phyloP scores from a whole-genome alignment of 2,797 vertebrate genomes.

The Melanotaenia parkinsoni region DNA sequence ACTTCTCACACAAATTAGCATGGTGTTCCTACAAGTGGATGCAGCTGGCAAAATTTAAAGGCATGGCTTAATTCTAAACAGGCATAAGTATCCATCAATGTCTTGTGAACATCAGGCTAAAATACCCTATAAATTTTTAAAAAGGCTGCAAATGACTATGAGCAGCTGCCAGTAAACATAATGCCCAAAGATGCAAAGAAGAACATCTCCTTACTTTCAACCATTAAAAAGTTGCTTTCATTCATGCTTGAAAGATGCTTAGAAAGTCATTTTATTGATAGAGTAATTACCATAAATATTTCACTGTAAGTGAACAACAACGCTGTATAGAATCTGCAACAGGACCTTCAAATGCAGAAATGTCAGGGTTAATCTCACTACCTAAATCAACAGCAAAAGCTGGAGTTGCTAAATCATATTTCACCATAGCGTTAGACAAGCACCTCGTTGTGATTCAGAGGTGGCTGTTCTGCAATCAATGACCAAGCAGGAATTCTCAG shows the following conservation, averaged over 20 bases:
- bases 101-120: conserved; percentile 53
- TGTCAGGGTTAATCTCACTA: conserved; percentile 13
- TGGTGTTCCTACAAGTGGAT: conserved; percentile 62
- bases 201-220: conserved; percentile 14
- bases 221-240: conserved; percentile 44
- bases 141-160: conserved; percentile 49
- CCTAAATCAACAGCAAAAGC: conserved; percentile 38
- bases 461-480: conserved; percentile 61
- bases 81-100: conserved; percentile 58
- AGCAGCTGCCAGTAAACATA: conserved; percentile 58
- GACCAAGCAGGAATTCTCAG: conserved; percentile 56
- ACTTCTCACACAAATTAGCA: conserved; percentile 49
- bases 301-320: conserved; percentile 19
- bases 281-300: conserved; percentile 44
- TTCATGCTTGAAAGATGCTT: conserved; percentile 34
- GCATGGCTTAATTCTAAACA: conserved; percentile 46
- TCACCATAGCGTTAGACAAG: conserved; percentile 27
- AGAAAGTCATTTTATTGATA: conserved; percentile 28
- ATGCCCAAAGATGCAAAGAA: conserved; percentile 21
- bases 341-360: conserved; percentile 10
- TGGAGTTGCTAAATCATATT: conserved; percentile 39
- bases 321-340: conserved; percentile 18
- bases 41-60: conserved; percentile 57
- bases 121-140: conserved; percentile 48
- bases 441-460: conserved; percentile 55